Evolutionary conservation across 2,888 invertebrate species (phyloP), one percentile per base, ranked within the genome.

Genomic region (Parascotia fuliginaria): DNA sequence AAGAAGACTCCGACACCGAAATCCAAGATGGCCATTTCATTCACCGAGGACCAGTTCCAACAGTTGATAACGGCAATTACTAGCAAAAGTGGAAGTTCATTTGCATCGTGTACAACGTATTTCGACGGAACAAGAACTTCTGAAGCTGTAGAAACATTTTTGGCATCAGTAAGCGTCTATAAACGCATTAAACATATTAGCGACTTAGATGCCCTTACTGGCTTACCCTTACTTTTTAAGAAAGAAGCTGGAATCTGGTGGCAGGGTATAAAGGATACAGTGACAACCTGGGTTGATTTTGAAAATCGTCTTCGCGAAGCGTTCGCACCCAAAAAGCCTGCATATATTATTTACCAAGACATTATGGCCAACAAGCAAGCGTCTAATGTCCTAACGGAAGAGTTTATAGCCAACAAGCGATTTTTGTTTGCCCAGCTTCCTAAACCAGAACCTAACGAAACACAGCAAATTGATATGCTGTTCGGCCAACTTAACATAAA

Each of bases 301-400:
- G 33, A 47, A 15, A 29, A 31, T 15, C 42, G 46, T 0, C 15
- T 64, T 2, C 46, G 59, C 1, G 9, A 59, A 22, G 11, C 46
- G 0, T 60, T 57, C 11, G 52, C 56, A 4, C 53, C 57, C 0
- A 52, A 37, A 14, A 55, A 47, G 22, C 52, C 42, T 0, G 47
- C 48, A 0, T 60, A 55, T 19, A 13, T 46, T 0, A 27, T 60
- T 3, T 63, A 56, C n/a, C 51, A 56, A 14, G 49, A 56, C 9
- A 49, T 62, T 0, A 15, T 53, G 7, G 13, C 9, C 2, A n/a
- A 9, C 2, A 49, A 41, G 1, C 59, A 57, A 13, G 48, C 45
- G 0, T 3, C 9, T 4, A 33, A 38, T 9, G 40, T 36, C 9
- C 15, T 37, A 4, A 62, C 59, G 1, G 53, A 62, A 19, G 9